phyloP scores from a whole-genome alignment of 2,797 vertebrate genomes.

The Chloroceryle amazona region DNA sequence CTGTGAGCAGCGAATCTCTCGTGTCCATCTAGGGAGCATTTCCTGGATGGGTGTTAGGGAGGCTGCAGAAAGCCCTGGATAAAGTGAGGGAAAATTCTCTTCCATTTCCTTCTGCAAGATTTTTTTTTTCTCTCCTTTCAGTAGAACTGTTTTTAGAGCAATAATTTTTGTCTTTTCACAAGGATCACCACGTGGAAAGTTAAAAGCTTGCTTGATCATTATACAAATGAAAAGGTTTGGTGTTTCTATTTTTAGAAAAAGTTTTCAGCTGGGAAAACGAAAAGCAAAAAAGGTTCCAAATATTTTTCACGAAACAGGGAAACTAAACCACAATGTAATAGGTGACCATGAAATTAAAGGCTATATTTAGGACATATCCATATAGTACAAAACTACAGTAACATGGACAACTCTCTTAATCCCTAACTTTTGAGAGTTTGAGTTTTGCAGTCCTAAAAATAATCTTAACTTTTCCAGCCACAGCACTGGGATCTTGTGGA shows the following conservation, averaged over 20 bases:
- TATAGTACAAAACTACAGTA: neutral
- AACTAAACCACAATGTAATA: neutral
- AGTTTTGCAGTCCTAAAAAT: neutral
- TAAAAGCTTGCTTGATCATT: fast-evolving
- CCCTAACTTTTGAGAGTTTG: neutral
- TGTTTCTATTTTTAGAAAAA: neutral
- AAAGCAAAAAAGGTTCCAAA: neutral
- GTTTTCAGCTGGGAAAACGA: neutral
- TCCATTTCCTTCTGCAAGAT: neutral
- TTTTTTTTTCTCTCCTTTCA: neutral
- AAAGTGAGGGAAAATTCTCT: neutral
- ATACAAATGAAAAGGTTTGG: neutral
- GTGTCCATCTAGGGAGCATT: neutral
- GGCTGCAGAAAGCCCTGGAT: neutral
- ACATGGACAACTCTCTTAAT: neutral
- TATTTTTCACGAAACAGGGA: neutral
- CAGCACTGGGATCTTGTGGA: neutral
- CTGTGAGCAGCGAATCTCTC: neutral
- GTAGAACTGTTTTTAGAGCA: neutral
- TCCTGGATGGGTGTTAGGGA: neutral
- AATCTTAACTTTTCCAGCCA: neutral
- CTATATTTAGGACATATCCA: neutral
- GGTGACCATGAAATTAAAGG: neutral
- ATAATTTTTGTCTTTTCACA: neutral
- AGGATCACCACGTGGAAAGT: neutral